Evolutionary conservation across 2,888 invertebrate genomes (phyloP), one percentile per base, ranked within the genome.

Genomic region (Hypsopygia costalis): DNA sequence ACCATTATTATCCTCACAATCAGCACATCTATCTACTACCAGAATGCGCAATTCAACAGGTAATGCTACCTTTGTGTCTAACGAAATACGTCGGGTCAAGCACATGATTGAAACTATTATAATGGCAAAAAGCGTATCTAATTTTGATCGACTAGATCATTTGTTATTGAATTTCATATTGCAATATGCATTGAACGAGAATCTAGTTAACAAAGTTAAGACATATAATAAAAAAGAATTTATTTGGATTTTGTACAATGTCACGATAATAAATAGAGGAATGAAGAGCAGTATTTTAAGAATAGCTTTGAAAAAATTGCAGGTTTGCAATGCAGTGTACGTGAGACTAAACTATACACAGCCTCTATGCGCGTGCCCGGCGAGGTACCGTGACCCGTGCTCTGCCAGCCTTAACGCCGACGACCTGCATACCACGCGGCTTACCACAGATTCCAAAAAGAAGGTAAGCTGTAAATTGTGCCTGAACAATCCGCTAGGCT

Each of bases 41-140:
- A 49, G 97, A 97, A 86, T 97, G 97, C 85, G 97, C 97, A 53
- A 95, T 97, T 62, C 97, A 97, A 86, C 97, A 97, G 91, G 95
- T 88, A 71, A 74, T 10, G 9, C 4, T n/a, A 1, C 9, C 1
- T 32, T 25, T n/a, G n/a, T 12, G 16, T 12, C 16, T 16, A 11
- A 30, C 11, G 7, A 30, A 30, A 30, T 10, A 29, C 10, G 6
- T 10, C 16, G 4, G 4, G 16, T 16, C 3, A 16, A 16, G 16
- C 16, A 25, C 7, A 25, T 7, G n/a, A 25, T 25, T 25, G 25
- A 25, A 25, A 25, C 25, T 25, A 25, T 3, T 6, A 25, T n/a
- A 25, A 25, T 16, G 20, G 5, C 1, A 20, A 35, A 34, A 6
- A 35, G 35, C 35, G 25, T 35, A 22, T 35, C 27, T 6, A 35